These are phyloP conservation scores for Dermatemys mawii DNA, from an alignment of 2,113 vertebrate genomes.

Conservation along the genomic window DNA sequence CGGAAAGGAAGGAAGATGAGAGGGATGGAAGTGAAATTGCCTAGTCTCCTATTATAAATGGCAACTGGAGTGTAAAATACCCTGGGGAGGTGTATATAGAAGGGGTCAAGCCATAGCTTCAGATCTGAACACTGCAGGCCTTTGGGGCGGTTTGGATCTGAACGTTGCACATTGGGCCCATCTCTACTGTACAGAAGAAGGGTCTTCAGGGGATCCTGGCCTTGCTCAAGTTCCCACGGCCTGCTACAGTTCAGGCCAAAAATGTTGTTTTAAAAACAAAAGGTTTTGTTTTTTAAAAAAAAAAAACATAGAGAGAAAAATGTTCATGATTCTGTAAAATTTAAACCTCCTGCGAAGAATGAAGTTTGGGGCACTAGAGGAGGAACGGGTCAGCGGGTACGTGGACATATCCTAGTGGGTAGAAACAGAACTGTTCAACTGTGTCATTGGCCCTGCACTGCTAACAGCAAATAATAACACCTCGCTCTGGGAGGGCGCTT, in stretches of 20 bases:
- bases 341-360: not conserved
- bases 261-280: not conserved
- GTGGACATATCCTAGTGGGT: not conserved
- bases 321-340: fast-evolving
- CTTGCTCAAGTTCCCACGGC: not conserved
- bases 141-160: not conserved
- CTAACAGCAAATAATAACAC: not conserved
- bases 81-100: not conserved
- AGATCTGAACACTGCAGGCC: not conserved
- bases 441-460: not conserved
- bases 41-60: slow-evolving; percentile 17
- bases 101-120: not conserved
- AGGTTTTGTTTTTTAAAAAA: too few species aligned
- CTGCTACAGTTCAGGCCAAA: not conserved
- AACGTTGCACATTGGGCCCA: not conserved
- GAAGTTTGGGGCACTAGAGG: not conserved
- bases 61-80: slow-evolving; percentile 10
- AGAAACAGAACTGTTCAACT: fast-evolving
- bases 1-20: not conserved
- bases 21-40: slow-evolving; percentile 43
- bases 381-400: not conserved
- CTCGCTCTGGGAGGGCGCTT: not conserved
- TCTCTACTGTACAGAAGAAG: not conserved
- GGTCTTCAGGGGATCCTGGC: not conserved
- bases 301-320: not conserved